A percentile compares a stretch with the other conserved stretches of the same genome.
Conservation (phyloP, 1,140 invertebrate species). For the Myzus persicae region DNA sequence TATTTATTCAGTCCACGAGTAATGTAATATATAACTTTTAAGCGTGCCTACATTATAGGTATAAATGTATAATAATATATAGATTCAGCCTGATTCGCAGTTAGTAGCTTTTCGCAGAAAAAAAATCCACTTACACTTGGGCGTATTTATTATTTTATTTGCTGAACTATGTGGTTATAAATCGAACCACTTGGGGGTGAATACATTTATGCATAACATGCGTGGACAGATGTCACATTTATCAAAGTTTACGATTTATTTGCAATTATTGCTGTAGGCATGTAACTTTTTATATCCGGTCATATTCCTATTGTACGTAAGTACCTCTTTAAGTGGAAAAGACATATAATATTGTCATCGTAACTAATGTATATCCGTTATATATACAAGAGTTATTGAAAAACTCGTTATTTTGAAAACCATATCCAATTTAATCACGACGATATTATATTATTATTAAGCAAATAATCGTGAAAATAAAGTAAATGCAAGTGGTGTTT, state of each 20-base stretch:
- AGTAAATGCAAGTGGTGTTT: background rate
- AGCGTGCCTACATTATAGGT: background rate
- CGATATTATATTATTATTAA: background rate
- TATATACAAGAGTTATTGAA: background rate
- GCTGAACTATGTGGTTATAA: background rate
- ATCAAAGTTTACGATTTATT: background rate
- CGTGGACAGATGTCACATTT: background rate
- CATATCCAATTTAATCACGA: background rate
- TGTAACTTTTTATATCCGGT: background rate
- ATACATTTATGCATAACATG: background rate
- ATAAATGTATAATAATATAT: background rate
- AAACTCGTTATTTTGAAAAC: background rate
- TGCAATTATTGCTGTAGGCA: background rate
- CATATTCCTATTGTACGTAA: background rate
- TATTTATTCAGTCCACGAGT: background rate
- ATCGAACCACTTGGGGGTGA: background rate
- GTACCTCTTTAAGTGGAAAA: background rate
- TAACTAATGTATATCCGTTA: background rate
- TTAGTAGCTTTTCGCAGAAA: background rate
- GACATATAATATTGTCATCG: no score
- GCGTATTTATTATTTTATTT: slow-evolving; percentile 2
- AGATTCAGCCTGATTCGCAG: background rate
- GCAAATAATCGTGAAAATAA: background rate
- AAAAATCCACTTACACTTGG: background rate
- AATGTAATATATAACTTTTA: background rate